Evolutionary conservation across 2,797 vertebrate genomes (phyloP).

Genomic region (Poeciliopsis gracilis): DNA sequence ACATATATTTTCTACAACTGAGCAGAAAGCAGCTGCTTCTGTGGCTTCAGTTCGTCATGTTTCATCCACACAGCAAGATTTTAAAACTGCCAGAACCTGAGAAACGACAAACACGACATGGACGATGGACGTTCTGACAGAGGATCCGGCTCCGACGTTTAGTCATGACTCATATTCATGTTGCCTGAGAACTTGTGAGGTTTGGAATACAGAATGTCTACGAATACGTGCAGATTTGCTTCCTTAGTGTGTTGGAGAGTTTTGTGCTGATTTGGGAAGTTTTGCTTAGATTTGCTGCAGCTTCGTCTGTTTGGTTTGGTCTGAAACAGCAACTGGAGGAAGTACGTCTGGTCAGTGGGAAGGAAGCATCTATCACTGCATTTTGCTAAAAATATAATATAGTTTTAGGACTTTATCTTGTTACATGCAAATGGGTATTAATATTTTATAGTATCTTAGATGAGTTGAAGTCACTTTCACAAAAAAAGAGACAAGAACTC

Average conservation of each 20-base stretch:
- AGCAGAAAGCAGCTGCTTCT: not conserved
- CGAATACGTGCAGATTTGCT: not conserved
- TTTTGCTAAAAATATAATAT: no score
- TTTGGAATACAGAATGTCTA: not conserved
- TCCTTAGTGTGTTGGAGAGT: not conserved
- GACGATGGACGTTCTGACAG: not conserved
- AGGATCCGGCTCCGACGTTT: not conserved
- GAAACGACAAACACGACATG: no score
- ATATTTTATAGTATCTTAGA: not conserved
- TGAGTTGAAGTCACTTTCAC: not conserved
- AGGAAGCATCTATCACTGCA: no score
- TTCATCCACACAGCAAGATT: no score
- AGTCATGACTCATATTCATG: not conserved
- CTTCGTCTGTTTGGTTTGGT: no score
- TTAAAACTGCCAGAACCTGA: no score
- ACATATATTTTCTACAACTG: not conserved
- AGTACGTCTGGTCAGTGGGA: no score
- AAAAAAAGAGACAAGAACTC: not conserved
- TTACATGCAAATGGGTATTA: not conserved
- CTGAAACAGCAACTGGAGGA: no score
- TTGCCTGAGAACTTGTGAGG: not conserved
- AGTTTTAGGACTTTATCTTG: not conserved
- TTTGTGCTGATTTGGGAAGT: not conserved
- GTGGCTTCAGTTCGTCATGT: not conserved
- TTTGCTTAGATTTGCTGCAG: no score